phyloP scores from a whole-genome alignment of 2,888 invertebrate genomes.

The Ashinkailepas kermadecensis region DNA sequence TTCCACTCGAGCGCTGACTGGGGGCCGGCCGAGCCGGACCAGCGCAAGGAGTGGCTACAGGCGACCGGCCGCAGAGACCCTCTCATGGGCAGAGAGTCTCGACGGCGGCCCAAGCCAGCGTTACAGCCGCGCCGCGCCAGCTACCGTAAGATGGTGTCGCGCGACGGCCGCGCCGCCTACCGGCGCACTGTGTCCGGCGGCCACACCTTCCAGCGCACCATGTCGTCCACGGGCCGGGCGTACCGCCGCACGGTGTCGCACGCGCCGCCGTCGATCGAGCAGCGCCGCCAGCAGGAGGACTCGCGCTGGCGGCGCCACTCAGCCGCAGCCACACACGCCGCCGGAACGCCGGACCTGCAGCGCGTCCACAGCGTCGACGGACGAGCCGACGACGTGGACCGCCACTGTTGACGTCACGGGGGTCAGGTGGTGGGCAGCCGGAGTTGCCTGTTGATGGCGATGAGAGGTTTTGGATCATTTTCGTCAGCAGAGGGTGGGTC shows the following conservation, averaged over 20 bases:
- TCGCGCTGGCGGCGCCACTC: not conserved
- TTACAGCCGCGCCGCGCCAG: not conserved
- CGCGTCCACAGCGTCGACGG: too few relatives aligned
- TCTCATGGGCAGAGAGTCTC: not conserved
- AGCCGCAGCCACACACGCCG: not conserved
- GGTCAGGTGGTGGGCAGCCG: too few relatives aligned
- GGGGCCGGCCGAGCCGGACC: not conserved
- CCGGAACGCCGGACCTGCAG: too few relatives aligned
- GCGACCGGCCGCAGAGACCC: not conserved
- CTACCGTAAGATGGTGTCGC: not conserved
- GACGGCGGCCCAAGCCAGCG: not conserved
- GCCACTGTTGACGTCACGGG: too few relatives aligned
- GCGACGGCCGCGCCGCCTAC: not conserved
- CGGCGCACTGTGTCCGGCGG: not conserved
- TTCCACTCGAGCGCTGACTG: not conserved
- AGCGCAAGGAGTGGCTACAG: not conserved
- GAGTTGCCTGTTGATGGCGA: too few relatives aligned
- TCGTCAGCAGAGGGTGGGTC: too few relatives aligned
- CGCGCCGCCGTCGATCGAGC: not conserved
- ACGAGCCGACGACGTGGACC: too few relatives aligned
- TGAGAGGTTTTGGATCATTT: too few relatives aligned
- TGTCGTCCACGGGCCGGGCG: not conserved
- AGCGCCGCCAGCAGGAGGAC: not conserved
- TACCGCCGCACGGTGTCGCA: not conserved
- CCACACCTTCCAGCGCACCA: not conserved